A percentile compares a stretch with the other conserved stretches of the same genome.
These are phyloP conservation scores for Babyrousa celebensis DNA, from an alignment of 2,797 vertebrate genomes.

Conservation along the genomic window DNA sequence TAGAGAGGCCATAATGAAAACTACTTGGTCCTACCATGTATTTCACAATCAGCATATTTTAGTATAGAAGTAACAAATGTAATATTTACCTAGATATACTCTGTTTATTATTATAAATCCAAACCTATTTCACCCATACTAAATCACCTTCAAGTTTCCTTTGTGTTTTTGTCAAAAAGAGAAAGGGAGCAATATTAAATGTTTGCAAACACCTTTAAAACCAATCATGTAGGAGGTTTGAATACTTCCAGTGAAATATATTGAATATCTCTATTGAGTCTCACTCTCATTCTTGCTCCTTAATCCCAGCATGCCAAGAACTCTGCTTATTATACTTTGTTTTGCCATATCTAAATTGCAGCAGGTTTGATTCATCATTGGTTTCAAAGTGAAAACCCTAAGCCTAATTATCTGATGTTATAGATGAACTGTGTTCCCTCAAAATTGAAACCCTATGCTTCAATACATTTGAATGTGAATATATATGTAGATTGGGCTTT, in stretches of 20 bases:
- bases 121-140: not conserved
- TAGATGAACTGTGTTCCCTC: not conserved
- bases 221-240: not conserved
- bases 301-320: not conserved
- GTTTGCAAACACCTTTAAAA: not conserved
- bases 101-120: not conserved
- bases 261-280: not conserved
- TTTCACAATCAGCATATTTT: not conserved
- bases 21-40: not conserved
- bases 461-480: not conserved
- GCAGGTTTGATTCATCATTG: not conserved
- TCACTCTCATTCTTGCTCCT: not conserved
- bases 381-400: not conserved
- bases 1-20: not conserved
- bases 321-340: not conserved
- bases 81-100: not conserved
- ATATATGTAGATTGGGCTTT: not conserved
- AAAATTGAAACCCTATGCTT: not conserved
- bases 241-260: not conserved
- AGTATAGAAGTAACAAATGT: not conserved
- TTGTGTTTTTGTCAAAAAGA: not conserved
- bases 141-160: not conserved
- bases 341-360: not conserved
- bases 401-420: not conserved
- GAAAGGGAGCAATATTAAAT: not conserved